These are phyloP conservation scores for Heliocidaris erythrogramma DNA, from an alignment of 35 echinoderm and acorn worm species.

Conservation along the genomic window DNA sequence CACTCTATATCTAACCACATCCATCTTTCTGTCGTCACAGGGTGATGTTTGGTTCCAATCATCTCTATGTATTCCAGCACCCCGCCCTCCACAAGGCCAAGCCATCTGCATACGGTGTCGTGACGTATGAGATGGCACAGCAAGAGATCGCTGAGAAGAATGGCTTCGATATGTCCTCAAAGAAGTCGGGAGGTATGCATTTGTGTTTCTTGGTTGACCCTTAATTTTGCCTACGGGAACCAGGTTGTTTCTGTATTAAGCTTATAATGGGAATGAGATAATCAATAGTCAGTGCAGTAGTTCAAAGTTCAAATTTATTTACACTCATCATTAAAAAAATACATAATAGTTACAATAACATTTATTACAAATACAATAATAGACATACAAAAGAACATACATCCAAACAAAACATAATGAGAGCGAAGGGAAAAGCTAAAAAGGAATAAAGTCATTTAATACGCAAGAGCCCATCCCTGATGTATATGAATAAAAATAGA, in stretches of 20 bases:
- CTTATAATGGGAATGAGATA: background rate
- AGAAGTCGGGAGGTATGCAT: conserved; percentile 74
- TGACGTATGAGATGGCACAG: conserved; percentile 95
- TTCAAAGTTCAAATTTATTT: too few species aligned
- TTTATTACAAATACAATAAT: too few species aligned
- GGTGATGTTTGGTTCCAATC: conserved; percentile 96
- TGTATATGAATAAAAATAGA: too few species aligned
- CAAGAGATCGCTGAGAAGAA: conserved; percentile 92
- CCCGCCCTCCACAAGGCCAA: conserved; percentile 72
- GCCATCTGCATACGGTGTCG: conserved; percentile 65
- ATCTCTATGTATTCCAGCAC: conserved; percentile 93
- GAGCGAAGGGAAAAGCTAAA: too few species aligned
- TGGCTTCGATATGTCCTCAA: conserved; percentile 98
- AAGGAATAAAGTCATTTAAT: too few species aligned
- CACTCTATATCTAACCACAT: background rate
- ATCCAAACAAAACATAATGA: too few species aligned
- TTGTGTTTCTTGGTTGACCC: background rate
- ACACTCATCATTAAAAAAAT: too few species aligned
- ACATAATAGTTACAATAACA: too few species aligned
- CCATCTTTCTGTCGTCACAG: conserved; percentile 50
- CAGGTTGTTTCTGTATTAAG: background rate
- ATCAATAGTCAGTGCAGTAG: too few species aligned
- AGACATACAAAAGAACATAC: too few species aligned
- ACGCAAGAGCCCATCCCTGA: too few species aligned
- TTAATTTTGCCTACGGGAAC: background rate